These are phyloP conservation scores for Phoxinus dragarum DNA, from an alignment of 2,797 vertebrate genomes.

Conservation along the genomic window DNA sequence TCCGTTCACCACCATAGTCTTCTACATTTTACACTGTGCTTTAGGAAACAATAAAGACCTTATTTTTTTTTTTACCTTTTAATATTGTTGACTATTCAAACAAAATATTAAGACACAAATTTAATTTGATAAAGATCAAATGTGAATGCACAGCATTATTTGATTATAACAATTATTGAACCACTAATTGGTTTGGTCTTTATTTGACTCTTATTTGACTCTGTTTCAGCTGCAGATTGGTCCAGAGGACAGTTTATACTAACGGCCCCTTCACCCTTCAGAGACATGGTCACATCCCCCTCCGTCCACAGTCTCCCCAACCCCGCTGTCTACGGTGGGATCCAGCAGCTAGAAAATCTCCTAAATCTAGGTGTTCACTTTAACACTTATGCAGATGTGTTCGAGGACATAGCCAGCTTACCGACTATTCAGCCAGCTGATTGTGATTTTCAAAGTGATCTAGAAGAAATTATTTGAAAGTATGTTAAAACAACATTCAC, in stretches of 20 bases:
- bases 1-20: not conserved
- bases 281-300: conserved; percentile 45
- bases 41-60: not conserved
- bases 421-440: conserved; percentile 53
- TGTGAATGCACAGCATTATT: not conserved
- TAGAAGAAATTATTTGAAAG: conserved; percentile 77
- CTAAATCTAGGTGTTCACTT: conserved; percentile 70
- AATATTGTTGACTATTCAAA: not conserved
- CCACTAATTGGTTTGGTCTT: not conserved
- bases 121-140: not conserved
- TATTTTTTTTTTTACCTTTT: not conserved
- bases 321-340: conserved; percentile 19
- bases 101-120: not conserved
- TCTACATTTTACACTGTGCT: not conserved
- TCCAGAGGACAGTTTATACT: conserved; percentile 47
- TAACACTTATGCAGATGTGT: conserved; percentile 72
- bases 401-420: conserved; percentile 76
- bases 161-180: not conserved
- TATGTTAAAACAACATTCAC: not conserved
- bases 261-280: conserved; percentile 55
- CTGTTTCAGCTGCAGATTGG: conserved; percentile 24
- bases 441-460: conserved; percentile 70
- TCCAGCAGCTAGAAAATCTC: conserved; percentile 67
- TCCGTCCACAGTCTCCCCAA: conserved; percentile 39
- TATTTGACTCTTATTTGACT: not conserved